Percentiles rank a stretch among this genome's conserved stretches.
Conservation (phyloP, 2,797 vertebrate genomes). For the Poecilia velifera region DNA sequence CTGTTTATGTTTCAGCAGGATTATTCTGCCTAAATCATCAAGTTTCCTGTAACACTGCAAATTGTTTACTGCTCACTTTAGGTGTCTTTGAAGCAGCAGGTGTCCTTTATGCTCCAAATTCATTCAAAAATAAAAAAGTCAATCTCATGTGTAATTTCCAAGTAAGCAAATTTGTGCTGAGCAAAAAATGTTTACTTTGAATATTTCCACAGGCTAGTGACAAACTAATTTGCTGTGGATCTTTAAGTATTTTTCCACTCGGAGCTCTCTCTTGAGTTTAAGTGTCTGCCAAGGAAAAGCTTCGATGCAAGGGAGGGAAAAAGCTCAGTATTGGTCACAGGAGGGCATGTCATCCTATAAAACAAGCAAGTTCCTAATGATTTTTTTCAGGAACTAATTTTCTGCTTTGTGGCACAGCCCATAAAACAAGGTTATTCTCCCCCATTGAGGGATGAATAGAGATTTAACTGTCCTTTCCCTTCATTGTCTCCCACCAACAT, state of each 20-base stretch:
- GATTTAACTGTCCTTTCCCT: conserved; percentile 79
- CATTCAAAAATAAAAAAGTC: neutral
- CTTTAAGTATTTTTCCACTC: conserved; percentile 52
- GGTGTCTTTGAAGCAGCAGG: neutral
- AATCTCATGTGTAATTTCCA: neutral
- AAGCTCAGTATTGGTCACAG: conserved; percentile 71
- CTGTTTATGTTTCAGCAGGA: neutral
- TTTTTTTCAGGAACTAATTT: conserved; percentile 84
- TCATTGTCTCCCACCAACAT: conserved; percentile 74
- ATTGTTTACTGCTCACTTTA: neutral
- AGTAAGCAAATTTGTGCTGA: conserved; percentile 1
- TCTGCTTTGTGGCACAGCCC: conserved; percentile 74
- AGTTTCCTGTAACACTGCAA: neutral
- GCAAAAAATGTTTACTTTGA: conserved; percentile 22
- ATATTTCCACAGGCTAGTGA: conserved; percentile 30
- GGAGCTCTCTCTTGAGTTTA: conserved; percentile 50
- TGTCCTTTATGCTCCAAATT: neutral
- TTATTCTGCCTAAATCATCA: neutral
- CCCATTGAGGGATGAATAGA: conserved; percentile 83
- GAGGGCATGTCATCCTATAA: conserved; percentile 77
- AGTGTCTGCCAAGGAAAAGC: conserved; percentile 62
- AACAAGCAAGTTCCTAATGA: conserved; percentile 81
- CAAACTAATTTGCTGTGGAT: conserved; percentile 39
- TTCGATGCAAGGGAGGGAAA: conserved; percentile 45
- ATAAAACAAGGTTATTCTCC: conserved; percentile 80